These are phyloP conservation scores for Lacerta agilis DNA, from an alignment of 2,797 vertebrate species.

Conservation along the genomic window DNA sequence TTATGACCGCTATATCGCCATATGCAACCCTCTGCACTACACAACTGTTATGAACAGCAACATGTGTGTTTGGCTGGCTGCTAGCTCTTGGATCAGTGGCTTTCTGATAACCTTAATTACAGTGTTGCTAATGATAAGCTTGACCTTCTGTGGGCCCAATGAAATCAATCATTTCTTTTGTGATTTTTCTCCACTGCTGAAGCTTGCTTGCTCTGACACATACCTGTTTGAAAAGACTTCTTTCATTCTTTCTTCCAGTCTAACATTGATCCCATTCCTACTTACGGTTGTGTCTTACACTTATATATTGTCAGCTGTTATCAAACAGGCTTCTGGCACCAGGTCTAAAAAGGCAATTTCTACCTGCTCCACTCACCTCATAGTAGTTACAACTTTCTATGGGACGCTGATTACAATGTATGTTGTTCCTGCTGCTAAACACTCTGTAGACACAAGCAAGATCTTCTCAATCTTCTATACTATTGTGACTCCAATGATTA, in stretches of 20 bases:
- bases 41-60: conserved; percentile 34
- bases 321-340: conserved; percentile 28
- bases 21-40: conserved; percentile 8
- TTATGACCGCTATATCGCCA: background rate
- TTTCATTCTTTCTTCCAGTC: background rate
- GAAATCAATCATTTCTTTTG: conserved; percentile 49
- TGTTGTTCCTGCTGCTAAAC: conserved; percentile 11
- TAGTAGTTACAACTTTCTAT: conserved; percentile 16
- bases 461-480: conserved; percentile 25
- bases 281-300: conserved; percentile 44
- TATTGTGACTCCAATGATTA: background rate
- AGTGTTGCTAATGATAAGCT: conserved; percentile 23
- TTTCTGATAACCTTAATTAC: conserved; percentile 7
- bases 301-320: conserved; percentile 42
- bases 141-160: conserved; percentile 43
- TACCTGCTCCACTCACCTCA: conserved; percentile 30
- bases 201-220: conserved; percentile 25
- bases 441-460: conserved; percentile 7
- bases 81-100: conserved; percentile 33
- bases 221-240: conserved; percentile 1
- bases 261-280: conserved; percentile 25
- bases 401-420: conserved; percentile 2
- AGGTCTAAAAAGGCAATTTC: conserved; percentile 41
- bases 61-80: background rate
- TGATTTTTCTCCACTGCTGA: conserved; percentile 41